Evolutionary conservation across 2,113 vertebrate genomes (phyloP), one percentile per base, ranked within the genome.

Genomic region (Alosa alosa): DNA sequence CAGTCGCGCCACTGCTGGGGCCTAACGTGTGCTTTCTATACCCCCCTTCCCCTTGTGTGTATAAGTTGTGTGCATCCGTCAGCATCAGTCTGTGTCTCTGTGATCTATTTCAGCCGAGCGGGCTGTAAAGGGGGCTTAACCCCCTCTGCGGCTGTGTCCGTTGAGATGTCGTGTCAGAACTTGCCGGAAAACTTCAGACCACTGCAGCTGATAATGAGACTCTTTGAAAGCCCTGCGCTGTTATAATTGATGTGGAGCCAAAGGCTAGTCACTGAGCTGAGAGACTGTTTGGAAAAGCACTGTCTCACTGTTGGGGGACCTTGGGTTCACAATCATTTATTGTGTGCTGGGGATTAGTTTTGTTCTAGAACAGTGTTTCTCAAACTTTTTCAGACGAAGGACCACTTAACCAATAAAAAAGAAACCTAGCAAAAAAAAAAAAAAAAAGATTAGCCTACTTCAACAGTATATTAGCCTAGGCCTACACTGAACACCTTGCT

Each of bases 171-270:
- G 36, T 52, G 55, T 81, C 64, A 47, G 39, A 88, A 85, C 87
- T 85, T 88, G 84, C 83, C 57, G 47, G 75, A 86, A 81, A 88
- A 88, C 81, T 88, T 88, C 81, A 81, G 49, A 25, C 55, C 25
- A 81, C 47, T 41, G 36, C 55, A 0, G 47, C 46, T 18, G 55
- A 84, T 82, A 84, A 87, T 87, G 52, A 47, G 68, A 46, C 45
- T 17, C 75, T 87, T 84, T 82, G 83, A 68, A 45, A 82, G 20
- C 83, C 57, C 31, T 22, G 75, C 41, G 81, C 83, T 13, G 22
- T 50, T n/a, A 55, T 85, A 57, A 85, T 83, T 75, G 64, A 36
- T 31, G 64, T 10, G 1, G 8, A 72, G 64, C 64, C 25, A 36
- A 72, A 72, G 25, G 9, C 64, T 44, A 83, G 46, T 5, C 60